Conservation (phyloP, 2,888 invertebrate species). For the Athripsodes cinereus region DNA sequence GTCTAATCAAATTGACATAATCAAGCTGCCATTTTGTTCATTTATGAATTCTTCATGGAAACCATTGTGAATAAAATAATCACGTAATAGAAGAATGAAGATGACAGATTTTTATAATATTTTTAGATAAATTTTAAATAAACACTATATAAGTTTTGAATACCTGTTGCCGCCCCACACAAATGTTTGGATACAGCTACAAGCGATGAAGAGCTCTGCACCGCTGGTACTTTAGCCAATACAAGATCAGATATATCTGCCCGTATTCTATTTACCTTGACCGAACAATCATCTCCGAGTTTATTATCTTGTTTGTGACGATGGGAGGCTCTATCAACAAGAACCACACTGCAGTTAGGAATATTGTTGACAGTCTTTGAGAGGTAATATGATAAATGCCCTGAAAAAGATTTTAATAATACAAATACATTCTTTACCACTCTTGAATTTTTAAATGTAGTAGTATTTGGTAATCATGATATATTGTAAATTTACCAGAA, state of each 20-base stretch:
- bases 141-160: background rate
- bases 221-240: slow-evolving; percentile 49
- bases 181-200: slow-evolving; percentile 84
- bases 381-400: slow-evolving; percentile 73
- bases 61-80: too few relatives aligned
- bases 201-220: slow-evolving; percentile 45
- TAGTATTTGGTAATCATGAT: too few relatives aligned
- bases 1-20: too few relatives aligned
- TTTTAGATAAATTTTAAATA: background rate
- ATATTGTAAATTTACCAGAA: too few relatives aligned
- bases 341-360: slow-evolving; percentile 52
- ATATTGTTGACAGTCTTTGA: slow-evolving; percentile 53
- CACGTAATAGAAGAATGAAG: background rate
- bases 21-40: too few relatives aligned
- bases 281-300: slow-evolving; percentile 36
- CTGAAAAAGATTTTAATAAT: slow-evolving; percentile 35
- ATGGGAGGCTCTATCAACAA: slow-evolving; percentile 74
- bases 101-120: background rate
- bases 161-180: slow-evolving; percentile 84
- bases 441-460: too few relatives aligned
- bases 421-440: too few relatives aligned
- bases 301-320: slow-evolving; percentile 76
- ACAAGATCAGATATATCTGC: slow-evolving; percentile 78
- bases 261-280: slow-evolving; percentile 57
- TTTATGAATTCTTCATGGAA: too few relatives aligned